Percentiles rank a stretch among this genome's conserved stretches.
Evolutionary conservation across 1,140 invertebrate genomes (phyloP).

Genomic region (Brachionus angularis): DNA sequence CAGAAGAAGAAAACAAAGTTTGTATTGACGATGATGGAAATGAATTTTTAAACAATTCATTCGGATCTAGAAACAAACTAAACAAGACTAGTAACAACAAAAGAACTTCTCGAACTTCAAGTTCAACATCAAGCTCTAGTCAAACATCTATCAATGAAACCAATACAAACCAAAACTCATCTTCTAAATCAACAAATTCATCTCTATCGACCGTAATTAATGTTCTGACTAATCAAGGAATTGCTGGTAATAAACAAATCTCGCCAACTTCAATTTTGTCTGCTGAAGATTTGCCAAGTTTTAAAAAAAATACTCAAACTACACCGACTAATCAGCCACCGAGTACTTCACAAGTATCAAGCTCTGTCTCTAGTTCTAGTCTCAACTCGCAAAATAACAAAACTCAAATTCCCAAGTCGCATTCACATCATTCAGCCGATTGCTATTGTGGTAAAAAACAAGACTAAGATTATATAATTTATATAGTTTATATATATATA

Average conservation of each 20-base stretch:
- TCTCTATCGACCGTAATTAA: not conserved
- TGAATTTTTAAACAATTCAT: not conserved
- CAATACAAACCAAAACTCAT: too few species aligned
- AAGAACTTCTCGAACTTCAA: conserved; percentile 16
- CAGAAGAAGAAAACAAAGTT: not conserved
- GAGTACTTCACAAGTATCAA: not conserved
- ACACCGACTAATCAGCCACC: not conserved
- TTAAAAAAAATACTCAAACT: not conserved
- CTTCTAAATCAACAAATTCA: not conserved
- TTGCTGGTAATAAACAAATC: not conserved
- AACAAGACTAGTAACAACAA: not conserved
- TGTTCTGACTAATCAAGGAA: not conserved
- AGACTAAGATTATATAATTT: too few species aligned
- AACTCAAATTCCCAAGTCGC: too few species aligned
- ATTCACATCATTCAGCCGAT: conserved; percentile 38
- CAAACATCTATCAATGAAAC: not conserved
- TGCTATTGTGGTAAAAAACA: conserved; percentile 43
- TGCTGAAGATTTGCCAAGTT: conserved; percentile 42
- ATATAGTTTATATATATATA: too few species aligned
- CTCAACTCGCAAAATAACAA: too few species aligned
- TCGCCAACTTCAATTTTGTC: not conserved
- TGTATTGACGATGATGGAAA: not conserved
- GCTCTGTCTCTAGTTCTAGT: not conserved
- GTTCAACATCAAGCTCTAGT: conserved; percentile 22
- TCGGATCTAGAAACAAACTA: not conserved